Evolutionary conservation across 2,888 invertebrate genomes (phyloP).

Genomic region (Metellina segmentata): DNA sequence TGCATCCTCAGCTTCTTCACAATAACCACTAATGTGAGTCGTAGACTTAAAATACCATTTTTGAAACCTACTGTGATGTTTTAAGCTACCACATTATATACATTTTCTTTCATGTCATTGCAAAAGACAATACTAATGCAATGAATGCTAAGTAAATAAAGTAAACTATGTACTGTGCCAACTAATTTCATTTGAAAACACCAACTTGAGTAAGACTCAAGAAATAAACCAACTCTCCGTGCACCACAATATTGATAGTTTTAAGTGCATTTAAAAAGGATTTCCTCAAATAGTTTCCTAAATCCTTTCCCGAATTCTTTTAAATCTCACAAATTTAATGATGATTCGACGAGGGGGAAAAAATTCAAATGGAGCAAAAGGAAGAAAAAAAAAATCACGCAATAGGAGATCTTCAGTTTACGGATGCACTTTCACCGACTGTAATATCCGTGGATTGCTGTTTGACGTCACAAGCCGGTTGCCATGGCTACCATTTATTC

Average conservation of each 20-base stretch:
- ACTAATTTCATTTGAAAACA: background rate
- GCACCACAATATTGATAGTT: background rate
- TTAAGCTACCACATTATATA: too few relatives aligned
- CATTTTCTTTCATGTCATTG: too few relatives aligned
- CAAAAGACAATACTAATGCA: too few relatives aligned
- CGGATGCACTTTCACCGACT: slow-evolving; percentile 36
- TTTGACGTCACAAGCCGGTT: slow-evolving; percentile 55
- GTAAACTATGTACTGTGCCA: background rate
- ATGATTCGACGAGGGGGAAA: slow-evolving; percentile 5
- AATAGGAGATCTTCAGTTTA: slow-evolving; percentile 15
- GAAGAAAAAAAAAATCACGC: background rate
- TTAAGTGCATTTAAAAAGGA: background rate
- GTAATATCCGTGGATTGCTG: slow-evolving; percentile 44
- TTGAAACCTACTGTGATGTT: too few relatives aligned
- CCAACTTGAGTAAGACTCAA: background rate
- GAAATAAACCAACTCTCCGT: background rate
- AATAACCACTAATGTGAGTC: too few relatives aligned
- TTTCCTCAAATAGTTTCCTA: slow-evolving; percentile 2
- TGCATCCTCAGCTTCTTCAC: too few relatives aligned
- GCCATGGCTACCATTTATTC: slow-evolving; percentile 37
- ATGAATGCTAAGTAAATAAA: background rate
- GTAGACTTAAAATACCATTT: too few relatives aligned
- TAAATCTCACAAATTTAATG: slow-evolving; percentile 29
- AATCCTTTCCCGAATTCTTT: slow-evolving; percentile 1
- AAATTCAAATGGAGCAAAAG: slow-evolving; percentile 9